Conservation (phyloP, 2,797 vertebrate species). For the Ispidina lecontei region DNA sequence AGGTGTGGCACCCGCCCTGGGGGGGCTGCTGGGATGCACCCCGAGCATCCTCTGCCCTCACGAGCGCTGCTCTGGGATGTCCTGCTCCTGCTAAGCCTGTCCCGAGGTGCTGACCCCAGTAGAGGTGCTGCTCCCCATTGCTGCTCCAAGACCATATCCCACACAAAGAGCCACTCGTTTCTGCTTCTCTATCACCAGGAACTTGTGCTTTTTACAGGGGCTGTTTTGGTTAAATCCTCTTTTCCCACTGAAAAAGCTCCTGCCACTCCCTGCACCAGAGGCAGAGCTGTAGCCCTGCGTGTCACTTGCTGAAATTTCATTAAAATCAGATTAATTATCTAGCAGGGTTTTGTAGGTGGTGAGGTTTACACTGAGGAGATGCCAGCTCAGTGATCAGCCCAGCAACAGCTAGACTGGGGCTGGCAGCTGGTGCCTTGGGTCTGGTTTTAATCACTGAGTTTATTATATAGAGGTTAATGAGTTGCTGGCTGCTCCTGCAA, state of each 20-base stretch:
- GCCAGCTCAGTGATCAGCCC: background rate
- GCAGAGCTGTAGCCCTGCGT: background rate
- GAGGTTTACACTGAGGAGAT: background rate
- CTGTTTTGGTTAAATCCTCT: background rate
- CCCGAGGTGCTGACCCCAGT: background rate
- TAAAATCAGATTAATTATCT: conserved; percentile 35
- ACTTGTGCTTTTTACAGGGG: background rate
- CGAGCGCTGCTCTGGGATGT: accelerated
- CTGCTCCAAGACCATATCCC: background rate
- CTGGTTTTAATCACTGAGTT: background rate
- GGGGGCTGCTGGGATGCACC: accelerated
- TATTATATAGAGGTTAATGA: background rate
- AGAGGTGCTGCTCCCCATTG: accelerated
- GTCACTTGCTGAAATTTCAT: background rate
- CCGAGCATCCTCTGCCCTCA: background rate
- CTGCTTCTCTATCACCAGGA: background rate
- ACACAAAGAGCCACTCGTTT: background rate
- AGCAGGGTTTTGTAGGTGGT: background rate
- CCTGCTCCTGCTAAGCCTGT: background rate
- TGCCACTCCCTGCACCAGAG: accelerated
- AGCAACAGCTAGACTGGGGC: background rate
- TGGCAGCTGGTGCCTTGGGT: background rate
- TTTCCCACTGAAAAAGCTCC: background rate
- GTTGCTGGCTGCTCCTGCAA: background rate
- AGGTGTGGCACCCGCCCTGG: conserved; percentile 77